phyloP scores from a whole-genome alignment of 1,140 invertebrate species.

The Conus betulinus region DNA sequence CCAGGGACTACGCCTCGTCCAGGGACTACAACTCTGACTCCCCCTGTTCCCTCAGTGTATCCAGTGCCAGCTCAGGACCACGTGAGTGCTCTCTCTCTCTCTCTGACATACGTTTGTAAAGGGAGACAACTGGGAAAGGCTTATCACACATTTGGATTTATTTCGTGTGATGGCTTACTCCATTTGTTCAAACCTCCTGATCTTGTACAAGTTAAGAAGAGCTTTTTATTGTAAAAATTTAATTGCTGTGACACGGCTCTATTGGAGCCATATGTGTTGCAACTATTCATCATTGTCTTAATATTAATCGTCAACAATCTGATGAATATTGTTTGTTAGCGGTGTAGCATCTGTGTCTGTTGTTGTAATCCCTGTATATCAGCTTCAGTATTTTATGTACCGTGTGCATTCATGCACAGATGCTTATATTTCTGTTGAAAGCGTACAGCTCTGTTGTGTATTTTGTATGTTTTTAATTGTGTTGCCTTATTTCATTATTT shows the following conservation, averaged over 20 bases:
- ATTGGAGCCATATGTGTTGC: too few relatives aligned
- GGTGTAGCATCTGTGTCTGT: not conserved
- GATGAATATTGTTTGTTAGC: too few relatives aligned
- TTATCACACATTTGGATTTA: too few relatives aligned
- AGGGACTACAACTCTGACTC: constrained; percentile 65
- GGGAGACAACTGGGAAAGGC: too few relatives aligned
- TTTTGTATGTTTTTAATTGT: not conserved
- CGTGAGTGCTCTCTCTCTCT: constrained; percentile 53
- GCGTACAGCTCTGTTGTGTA: not conserved
- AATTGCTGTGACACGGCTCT: too few relatives aligned
- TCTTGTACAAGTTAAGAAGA: too few relatives aligned
- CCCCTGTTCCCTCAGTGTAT: constrained; percentile 70
- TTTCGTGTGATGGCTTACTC: too few relatives aligned
- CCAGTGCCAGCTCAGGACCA: constrained; percentile 68
- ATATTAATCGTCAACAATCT: too few relatives aligned
- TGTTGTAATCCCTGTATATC: not conserved
- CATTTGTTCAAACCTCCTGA: too few relatives aligned
- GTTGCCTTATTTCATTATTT: not conserved
- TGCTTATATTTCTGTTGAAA: not conserved
- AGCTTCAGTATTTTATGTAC: not conserved
- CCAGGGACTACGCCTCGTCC: constrained; percentile 46
- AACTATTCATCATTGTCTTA: too few relatives aligned
- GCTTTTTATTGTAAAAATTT: too few relatives aligned
- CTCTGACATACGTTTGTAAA: not conserved
- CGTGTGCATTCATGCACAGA: not conserved